A percentile compares a stretch with the other conserved stretches of the same genome.
phyloP scores from a whole-genome alignment of 1,140 invertebrate genomes.

The Papilio aristodemus region DNA sequence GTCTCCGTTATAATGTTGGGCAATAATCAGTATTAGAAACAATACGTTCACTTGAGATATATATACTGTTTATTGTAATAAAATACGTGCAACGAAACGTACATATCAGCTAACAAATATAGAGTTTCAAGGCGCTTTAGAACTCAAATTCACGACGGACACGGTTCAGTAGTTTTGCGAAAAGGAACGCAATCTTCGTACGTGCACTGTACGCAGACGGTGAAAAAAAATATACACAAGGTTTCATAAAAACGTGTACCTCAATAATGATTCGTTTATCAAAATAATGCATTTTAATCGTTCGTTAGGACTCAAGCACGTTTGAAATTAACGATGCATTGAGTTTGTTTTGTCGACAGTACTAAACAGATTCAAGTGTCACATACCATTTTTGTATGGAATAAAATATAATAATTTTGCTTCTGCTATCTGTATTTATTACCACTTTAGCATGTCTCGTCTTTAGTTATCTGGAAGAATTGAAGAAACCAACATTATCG shows the following conservation, averaged over 20 bases:
- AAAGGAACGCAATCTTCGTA: neutral
- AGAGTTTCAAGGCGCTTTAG: neutral
- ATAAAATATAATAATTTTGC: no score
- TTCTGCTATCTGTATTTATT: no score
- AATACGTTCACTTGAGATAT: conserved; percentile 5
- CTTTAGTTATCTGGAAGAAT: no score
- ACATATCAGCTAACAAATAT: conserved; percentile 22
- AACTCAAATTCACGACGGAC: conserved; percentile 18
- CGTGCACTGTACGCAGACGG: neutral
- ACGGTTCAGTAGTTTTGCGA: neutral
- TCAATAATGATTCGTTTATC: neutral
- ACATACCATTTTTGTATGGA: no score
- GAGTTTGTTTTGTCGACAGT: neutral
- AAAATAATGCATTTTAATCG: neutral
- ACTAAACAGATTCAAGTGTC: neutral
- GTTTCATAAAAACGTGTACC: neutral
- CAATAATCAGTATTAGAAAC: conserved; percentile 2
- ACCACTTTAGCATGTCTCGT: no score
- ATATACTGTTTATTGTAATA: conserved; percentile 29
- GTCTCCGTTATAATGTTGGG: neutral
- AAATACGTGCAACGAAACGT: conserved; percentile 32
- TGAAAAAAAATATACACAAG: neutral
- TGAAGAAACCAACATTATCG: no score
- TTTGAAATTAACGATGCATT: conserved; percentile 8
- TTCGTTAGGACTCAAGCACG: neutral